A percentile compares a stretch with the other conserved stretches of the same genome.
phyloP scores from a whole-genome alignment of 2,888 invertebrate genomes.

The Nomada lathburiana region DNA sequence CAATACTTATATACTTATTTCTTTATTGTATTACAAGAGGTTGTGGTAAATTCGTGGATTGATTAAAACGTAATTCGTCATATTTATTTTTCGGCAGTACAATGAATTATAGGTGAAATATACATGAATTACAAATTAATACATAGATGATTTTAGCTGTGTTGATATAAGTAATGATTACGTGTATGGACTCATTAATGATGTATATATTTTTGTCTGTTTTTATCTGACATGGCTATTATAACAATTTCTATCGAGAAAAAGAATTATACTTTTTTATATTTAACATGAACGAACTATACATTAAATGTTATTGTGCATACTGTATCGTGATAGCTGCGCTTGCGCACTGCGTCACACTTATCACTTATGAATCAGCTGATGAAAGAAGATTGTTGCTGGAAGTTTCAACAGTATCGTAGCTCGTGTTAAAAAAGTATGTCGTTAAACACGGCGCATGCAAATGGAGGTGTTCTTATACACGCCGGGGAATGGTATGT shows the following conservation, averaged over 20 bases:
- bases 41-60: too few relatives aligned
- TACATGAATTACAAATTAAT: too few relatives aligned
- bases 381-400: slow-evolving; percentile 59
- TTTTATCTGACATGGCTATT: too few relatives aligned
- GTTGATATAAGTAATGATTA: too few relatives aligned
- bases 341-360: slow-evolving; percentile 67
- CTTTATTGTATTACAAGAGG: neutral
- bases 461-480: slow-evolving; percentile 96
- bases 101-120: too few relatives aligned
- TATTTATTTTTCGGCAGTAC: too few relatives aligned
- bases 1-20: neutral
- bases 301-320: neutral
- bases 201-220: too few relatives aligned
- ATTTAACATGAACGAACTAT: neutral
- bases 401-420: slow-evolving; percentile 28
- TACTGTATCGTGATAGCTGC: slow-evolving; percentile 40
- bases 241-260: too few relatives aligned
- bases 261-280: neutral
- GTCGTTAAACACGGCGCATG: slow-evolving; percentile 98
- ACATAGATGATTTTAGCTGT: too few relatives aligned
- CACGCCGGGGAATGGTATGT: slow-evolving; percentile 98
- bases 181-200: too few relatives aligned
- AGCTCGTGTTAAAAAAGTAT: slow-evolving; percentile 85
- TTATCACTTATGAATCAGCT: slow-evolving; percentile 80
- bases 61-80: too few relatives aligned